Conservation (phyloP, 2,113 vertebrate species). For the Callithrix jacchus region DNA sequence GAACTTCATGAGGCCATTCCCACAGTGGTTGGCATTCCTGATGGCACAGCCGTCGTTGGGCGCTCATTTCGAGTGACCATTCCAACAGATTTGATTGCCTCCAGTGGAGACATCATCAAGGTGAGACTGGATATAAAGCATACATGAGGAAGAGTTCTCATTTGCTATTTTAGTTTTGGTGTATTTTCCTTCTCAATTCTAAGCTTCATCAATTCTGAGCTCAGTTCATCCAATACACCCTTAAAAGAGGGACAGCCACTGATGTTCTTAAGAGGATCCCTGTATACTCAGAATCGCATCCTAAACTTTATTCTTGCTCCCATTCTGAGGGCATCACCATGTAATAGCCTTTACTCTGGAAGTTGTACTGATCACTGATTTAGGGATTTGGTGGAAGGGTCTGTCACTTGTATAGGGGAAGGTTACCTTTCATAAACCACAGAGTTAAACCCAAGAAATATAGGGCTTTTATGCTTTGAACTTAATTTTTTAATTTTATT, state of each 20-base stretch:
- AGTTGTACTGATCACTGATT: neutral
- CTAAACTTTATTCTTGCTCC: neutral
- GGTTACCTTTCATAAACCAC: neutral
- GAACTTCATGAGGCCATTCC: conserved; percentile 87
- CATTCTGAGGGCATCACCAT: neutral
- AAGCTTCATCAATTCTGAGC: neutral
- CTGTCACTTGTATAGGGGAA: neutral
- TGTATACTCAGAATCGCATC: neutral
- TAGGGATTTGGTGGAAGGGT: neutral
- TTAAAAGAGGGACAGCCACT: neutral
- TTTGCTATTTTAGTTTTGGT: neutral
- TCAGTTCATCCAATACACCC: neutral
- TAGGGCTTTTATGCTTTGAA: conserved; percentile 19
- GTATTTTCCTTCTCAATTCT: neutral
- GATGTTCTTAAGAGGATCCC: neutral
- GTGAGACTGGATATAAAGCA: conserved; percentile 82
- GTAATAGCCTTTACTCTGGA: conserved; percentile 6
- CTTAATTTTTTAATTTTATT: neutral
- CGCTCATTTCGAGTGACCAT: conserved; percentile 92
- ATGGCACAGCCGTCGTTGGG: conserved; percentile 91
- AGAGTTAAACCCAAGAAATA: conserved; percentile 2
- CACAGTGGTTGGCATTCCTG: conserved; percentile 88
- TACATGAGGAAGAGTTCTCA: neutral
- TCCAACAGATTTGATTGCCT: conserved; percentile 85
- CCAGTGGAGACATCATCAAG: conserved; percentile 87